Conservation (phyloP, 2,113 vertebrate species). For the Acanthisitta chloris region DNA sequence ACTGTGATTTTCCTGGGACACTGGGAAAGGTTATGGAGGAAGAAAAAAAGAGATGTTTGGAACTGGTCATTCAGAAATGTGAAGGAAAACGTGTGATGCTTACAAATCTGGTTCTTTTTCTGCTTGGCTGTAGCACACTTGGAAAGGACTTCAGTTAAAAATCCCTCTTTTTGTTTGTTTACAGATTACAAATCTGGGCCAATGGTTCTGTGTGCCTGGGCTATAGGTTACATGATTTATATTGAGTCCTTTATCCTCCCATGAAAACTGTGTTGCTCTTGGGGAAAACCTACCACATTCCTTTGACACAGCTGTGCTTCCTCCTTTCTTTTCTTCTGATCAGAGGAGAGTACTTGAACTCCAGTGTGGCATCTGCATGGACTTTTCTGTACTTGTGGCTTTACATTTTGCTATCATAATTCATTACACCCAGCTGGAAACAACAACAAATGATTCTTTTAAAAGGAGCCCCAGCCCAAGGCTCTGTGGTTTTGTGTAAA, state of each 20-base stretch:
- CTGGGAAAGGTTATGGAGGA: background rate
- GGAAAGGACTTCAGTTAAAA: background rate
- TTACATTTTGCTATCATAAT: background rate
- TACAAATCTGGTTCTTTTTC: background rate
- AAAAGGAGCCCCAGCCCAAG: background rate
- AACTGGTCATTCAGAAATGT: background rate
- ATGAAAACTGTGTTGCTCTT: background rate
- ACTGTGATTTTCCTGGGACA: background rate
- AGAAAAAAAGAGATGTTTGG: background rate
- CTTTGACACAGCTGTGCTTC: background rate
- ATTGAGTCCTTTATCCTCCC: background rate
- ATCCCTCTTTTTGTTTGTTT: background rate
- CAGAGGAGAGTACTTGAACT: background rate
- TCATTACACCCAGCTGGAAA: background rate
- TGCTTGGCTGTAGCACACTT: background rate
- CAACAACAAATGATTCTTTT: background rate
- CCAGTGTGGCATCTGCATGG: background rate
- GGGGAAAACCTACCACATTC: background rate
- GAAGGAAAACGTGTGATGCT: background rate
- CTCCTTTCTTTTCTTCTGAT: background rate
- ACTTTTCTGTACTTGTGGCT: background rate
- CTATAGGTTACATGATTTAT: background rate
- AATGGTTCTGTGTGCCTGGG: background rate
- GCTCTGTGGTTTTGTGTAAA: background rate
- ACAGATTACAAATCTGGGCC: background rate